phyloP scores from a whole-genome alignment of 2,113 vertebrate species.

The Lamprologus tigripictilis region DNA sequence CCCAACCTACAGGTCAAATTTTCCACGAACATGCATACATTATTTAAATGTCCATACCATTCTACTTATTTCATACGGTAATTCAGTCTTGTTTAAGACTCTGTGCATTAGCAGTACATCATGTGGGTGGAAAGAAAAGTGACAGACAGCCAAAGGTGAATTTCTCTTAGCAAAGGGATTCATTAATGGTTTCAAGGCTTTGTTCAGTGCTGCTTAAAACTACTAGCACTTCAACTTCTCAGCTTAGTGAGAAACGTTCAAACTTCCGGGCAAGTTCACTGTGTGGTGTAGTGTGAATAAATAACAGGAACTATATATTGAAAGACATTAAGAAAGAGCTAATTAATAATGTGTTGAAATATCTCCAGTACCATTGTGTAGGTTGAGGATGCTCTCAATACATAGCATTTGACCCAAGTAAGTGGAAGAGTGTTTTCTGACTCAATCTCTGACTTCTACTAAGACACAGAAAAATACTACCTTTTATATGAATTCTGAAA shows the following conservation, averaged over 20 bases:
- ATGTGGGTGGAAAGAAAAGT: not conserved
- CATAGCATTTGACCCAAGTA: not conserved
- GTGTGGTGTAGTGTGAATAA: not conserved
- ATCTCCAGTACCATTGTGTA: not conserved
- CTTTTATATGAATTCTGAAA: not conserved
- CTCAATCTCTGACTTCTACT: not conserved
- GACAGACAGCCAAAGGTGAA: slow-evolving; percentile 1
- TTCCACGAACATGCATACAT: not conserved
- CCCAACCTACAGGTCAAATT: not conserved
- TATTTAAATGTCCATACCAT: not conserved
- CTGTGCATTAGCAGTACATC: not conserved
- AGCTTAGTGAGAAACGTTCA: not conserved
- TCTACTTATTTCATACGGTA: not conserved
- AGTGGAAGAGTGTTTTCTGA: not conserved
- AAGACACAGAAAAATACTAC: not conserved
- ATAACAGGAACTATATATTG: not conserved
- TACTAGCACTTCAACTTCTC: not conserved
- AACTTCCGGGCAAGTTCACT: not conserved
- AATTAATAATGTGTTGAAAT: not conserved
- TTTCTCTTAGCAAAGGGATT: not conserved
- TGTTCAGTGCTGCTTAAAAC: not conserved
- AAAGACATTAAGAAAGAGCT: not conserved
- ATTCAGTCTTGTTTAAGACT: not conserved
- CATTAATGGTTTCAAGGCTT: slow-evolving; percentile 23
- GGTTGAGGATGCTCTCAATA: not conserved